phyloP scores from a whole-genome alignment of 2,113 vertebrate genomes.

The Falco punctatus region DNA sequence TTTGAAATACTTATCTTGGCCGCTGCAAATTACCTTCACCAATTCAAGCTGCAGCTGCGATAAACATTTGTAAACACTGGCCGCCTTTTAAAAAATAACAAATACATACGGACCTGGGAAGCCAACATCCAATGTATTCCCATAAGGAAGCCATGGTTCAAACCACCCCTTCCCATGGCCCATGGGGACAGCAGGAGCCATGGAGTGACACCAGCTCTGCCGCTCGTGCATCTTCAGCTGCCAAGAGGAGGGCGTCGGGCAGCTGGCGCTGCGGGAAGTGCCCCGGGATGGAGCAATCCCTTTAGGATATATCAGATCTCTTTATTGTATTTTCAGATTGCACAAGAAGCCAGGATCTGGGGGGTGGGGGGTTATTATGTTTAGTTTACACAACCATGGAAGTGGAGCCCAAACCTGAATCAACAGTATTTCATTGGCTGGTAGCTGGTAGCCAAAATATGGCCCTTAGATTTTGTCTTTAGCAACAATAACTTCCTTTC shows the following conservation, averaged over 20 bases:
- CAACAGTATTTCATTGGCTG: background rate
- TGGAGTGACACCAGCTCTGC: background rate
- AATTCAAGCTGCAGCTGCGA: background rate
- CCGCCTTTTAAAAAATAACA: background rate
- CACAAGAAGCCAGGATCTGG: background rate
- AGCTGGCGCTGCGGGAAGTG: background rate
- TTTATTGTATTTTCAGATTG: background rate
- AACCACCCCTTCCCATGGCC: background rate
- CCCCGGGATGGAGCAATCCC: background rate
- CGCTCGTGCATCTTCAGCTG: fast-evolving
- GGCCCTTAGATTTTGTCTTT: background rate
- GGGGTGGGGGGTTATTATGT: too few relatives aligned
- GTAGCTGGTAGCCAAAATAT: background rate
- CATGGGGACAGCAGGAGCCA: background rate
- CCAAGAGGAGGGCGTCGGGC: fast-evolving
- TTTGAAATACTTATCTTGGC: background rate
- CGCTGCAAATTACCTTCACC: background rate
- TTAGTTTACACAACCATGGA: background rate
- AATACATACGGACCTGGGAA: background rate
- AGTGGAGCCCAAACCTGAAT: background rate
- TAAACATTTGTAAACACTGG: background rate
- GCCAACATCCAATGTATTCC: fast-evolving
- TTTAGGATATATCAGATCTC: background rate
- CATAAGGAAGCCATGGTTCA: background rate
- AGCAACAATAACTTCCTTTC: background rate